Evolutionary conservation across 2,888 invertebrate species (phyloP).

Genomic region (Synanthedon tipuliformis): DNA sequence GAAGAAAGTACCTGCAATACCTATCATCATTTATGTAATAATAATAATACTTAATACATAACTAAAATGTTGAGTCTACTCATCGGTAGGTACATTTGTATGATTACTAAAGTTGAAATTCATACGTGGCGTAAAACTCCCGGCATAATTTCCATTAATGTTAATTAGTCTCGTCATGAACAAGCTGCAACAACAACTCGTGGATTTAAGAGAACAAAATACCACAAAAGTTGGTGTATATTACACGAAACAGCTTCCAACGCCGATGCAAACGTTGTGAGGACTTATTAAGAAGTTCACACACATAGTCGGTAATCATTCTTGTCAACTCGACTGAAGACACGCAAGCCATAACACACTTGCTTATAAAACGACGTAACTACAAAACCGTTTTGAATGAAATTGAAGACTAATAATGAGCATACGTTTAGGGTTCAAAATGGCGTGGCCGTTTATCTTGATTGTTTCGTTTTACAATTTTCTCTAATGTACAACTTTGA

Average conservation of each 20-base stretch:
- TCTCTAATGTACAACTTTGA: slow-evolving; percentile 22
- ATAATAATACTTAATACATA: too few relatives aligned
- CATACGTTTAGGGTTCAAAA: slow-evolving; percentile 10
- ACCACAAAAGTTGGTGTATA: slow-evolving; percentile 34
- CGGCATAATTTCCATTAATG: background rate
- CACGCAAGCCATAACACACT: slow-evolving; percentile 11
- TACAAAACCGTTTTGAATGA: background rate
- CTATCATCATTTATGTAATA: too few relatives aligned
- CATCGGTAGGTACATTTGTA: too few relatives aligned
- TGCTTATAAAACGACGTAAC: background rate
- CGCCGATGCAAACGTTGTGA: slow-evolving; percentile 56
- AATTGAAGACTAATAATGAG: background rate
- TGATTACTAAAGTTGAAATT: background rate
- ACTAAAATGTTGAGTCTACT: too few relatives aligned
- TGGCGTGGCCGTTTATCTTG: background rate
- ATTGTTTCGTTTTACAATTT: background rate
- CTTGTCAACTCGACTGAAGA: slow-evolving; percentile 46
- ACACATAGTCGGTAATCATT: slow-evolving; percentile 51
- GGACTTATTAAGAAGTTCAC: slow-evolving; percentile 60
- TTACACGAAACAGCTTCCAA: slow-evolving; percentile 22
- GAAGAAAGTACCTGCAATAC: too few relatives aligned
- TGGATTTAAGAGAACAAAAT: slow-evolving; percentile 11
- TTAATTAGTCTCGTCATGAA: background rate
- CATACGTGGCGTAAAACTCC: background rate
- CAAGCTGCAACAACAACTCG: slow-evolving; percentile 9